phyloP scores from a whole-genome alignment of 2,113 vertebrate species.

The Mastomys natalensis region DNA sequence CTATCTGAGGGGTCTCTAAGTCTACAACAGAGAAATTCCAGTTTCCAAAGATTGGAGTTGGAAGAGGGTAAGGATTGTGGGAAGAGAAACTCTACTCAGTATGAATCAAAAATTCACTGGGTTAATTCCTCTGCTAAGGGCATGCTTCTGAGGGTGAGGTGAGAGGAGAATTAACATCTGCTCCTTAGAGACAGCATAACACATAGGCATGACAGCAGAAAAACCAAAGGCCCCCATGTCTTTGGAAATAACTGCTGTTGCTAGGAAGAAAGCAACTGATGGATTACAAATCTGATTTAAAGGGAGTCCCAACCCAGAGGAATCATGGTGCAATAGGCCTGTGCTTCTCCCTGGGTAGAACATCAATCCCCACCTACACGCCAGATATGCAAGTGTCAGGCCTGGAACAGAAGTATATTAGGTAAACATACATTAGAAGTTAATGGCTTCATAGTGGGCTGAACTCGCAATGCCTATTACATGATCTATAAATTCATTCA shows the following conservation, averaged over 20 bases:
- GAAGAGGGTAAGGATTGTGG: background rate
- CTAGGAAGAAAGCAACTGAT: background rate
- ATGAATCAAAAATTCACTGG: background rate
- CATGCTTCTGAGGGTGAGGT: background rate
- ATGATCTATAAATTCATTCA: slow-evolving; percentile 24
- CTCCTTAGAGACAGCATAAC: background rate
- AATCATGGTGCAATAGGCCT: background rate
- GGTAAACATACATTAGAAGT: background rate
- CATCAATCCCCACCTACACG: background rate
- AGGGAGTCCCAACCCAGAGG: background rate
- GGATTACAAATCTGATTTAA: background rate
- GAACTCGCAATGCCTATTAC: background rate
- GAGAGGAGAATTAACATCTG: background rate
- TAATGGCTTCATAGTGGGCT: background rate
- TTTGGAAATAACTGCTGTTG: background rate
- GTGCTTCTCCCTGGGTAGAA: background rate
- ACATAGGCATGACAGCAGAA: background rate
- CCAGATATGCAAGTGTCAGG: background rate
- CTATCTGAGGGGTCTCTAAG: background rate
- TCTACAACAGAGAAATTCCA: background rate
- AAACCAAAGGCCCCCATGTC: background rate
- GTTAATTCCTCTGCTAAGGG: background rate
- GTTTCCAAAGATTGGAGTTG: background rate
- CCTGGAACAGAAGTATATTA: background rate
- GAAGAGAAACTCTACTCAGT: background rate